Evolutionary conservation across 2,888 invertebrate species (phyloP), one percentile per base, ranked within the genome.

Genomic region (Trisateles emortualis): DNA sequence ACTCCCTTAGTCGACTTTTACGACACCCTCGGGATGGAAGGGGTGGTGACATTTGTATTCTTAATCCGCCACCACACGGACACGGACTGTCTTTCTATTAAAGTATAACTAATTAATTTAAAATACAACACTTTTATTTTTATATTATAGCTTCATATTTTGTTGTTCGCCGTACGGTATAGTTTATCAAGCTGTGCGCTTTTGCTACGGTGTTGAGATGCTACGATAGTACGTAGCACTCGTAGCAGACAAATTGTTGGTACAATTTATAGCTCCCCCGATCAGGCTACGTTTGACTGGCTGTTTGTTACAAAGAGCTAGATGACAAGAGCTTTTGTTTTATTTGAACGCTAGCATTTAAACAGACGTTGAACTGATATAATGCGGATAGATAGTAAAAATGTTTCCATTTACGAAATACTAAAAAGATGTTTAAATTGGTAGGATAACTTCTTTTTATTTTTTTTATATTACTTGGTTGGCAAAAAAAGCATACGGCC

Each of bases 231-330:
- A 35, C 33, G 45, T 51, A 54, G 52, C 52, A 52, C 52, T 58
- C 60, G 77, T 68, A 72, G 61, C 68, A 63, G 74, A 73, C 74
- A 72, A 68, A 66, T 76, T 76, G 72, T 77, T 75, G 73, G 74
- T 64, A 71, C 64, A 78, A 77, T 78, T 79, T 79, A 80, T 76
- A 72, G 70, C 68, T 75, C 61, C 69, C 70, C 50, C 58, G 59
- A 74, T 63, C 68, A 65, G 59, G 67, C 73, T 66, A 70, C 69
- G 69, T 74, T 72, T 68, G 64, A 65, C 68, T 73, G 63, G 61
- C 65, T 66, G 59, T 63, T 61, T 57, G 55, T 58, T 41, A 49
- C 48, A 58, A 40, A 49, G 52, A 57, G 45, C 48, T 39, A 52
- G 29, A 52, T 58, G 59, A 56, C 49, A 48, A 49, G 45, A 24